These are phyloP conservation scores for Mastomys natalensis DNA, from an alignment of 2,113 vertebrate species.

Conservation along the genomic window DNA sequence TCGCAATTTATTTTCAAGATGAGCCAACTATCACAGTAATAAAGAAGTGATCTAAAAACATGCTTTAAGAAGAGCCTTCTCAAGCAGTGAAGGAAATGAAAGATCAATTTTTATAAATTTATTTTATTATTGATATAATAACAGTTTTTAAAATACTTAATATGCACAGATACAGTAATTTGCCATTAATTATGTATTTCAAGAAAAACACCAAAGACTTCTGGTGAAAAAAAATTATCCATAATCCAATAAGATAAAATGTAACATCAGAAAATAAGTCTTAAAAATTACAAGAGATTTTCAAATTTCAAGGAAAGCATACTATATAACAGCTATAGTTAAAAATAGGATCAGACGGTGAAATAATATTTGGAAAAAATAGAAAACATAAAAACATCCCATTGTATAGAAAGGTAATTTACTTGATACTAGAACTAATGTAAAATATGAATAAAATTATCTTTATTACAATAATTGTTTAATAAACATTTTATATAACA, in stretches of 20 bases:
- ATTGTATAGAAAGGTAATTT: neutral
- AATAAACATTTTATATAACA: neutral
- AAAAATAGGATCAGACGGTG: neutral
- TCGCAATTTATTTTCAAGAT: neutral
- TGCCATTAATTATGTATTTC: neutral
- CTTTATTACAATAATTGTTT: neutral
- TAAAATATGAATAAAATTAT: neutral
- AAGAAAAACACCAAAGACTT: neutral
- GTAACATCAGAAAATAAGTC: neutral
- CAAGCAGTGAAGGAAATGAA: neutral
- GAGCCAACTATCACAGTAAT: neutral
- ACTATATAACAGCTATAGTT: neutral
- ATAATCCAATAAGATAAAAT: neutral
- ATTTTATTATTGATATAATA: neutral
- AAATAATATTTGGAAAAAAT: neutral
- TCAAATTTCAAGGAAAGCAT: neutral
- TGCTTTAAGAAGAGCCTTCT: neutral
- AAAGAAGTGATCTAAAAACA: neutral
- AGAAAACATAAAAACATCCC: neutral
- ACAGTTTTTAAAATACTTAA: neutral
- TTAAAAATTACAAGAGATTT: neutral
- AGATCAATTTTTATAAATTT: neutral
- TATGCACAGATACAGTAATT: neutral
- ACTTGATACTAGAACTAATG: neutral
- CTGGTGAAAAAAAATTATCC: neutral